phyloP scores from a whole-genome alignment of 2,113 vertebrate species.

The Tetrax tetrax region DNA sequence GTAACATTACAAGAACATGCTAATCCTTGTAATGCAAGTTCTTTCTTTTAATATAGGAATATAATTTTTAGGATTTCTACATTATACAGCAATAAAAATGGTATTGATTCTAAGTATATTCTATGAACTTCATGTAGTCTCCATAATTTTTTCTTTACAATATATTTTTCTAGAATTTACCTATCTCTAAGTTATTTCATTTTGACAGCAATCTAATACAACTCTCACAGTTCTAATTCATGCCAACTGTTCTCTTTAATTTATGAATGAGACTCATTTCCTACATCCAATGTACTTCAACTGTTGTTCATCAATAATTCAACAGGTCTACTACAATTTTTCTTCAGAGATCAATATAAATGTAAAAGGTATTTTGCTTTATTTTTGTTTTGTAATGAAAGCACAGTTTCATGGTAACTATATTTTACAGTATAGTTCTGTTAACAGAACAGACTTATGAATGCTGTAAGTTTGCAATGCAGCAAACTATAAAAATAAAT shows the following conservation, averaged over 20 bases:
- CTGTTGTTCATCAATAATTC: constrained; percentile 35
- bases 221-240: not conserved
- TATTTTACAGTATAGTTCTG: not conserved
- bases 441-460: not conserved
- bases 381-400: constrained; percentile 36
- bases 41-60: not conserved
- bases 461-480: not conserved
- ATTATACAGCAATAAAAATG: not conserved
- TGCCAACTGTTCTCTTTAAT: constrained; percentile 23
- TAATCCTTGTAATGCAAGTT: not conserved
- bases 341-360: constrained; percentile 46
- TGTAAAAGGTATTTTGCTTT: constrained; percentile 24
- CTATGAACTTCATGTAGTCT: not conserved
- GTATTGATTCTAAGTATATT: not conserved
- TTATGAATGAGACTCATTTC: constrained; percentile 43
- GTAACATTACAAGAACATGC: not conserved
- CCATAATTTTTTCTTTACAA: not conserved
- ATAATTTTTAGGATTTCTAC: not conserved
- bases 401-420: not conserved
- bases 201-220: constrained; percentile 5
- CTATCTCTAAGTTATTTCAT: not conserved
- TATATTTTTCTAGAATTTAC: not conserved
- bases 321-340: constrained; percentile 31
- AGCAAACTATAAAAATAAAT: not conserved
- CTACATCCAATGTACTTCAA: constrained; percentile 10